Conservation (phyloP, 2,888 invertebrate species). For the Archips xylosteana region DNA sequence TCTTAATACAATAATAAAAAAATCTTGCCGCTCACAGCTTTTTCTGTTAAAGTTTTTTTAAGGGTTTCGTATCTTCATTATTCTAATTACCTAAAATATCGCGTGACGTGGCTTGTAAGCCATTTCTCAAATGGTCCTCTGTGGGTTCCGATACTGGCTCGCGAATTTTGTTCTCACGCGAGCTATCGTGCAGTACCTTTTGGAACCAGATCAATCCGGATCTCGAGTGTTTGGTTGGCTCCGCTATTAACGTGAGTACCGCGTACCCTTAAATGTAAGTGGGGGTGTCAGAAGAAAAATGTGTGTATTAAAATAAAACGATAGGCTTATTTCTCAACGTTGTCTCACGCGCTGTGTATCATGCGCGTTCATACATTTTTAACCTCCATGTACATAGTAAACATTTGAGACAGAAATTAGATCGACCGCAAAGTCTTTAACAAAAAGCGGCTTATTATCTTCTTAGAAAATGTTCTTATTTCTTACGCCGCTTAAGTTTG, state of each 20-base stretch:
- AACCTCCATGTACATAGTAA: background rate
- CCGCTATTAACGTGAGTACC: constrained; percentile 54
- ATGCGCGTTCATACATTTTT: background rate
- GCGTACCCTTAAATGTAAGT: constrained; percentile 31
- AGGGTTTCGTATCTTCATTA: constrained; percentile 18
- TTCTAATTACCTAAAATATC: constrained; percentile 9
- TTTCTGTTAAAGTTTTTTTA: background rate
- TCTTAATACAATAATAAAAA: no score
- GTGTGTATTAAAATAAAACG: constrained; percentile 23
- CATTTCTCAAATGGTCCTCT: constrained; percentile 30
- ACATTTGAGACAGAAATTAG: background rate
- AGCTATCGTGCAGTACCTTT: constrained; percentile 43
- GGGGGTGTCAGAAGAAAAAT: constrained; percentile 23
- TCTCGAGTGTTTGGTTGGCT: constrained; percentile 43
- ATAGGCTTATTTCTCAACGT: constrained; percentile 14
- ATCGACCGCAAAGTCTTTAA: background rate
- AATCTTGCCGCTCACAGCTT: background rate
- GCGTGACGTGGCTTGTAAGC: constrained; percentile 20
- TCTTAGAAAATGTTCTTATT: constrained; percentile 14
- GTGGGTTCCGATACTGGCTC: constrained; percentile 8
- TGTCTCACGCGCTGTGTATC: constrained; percentile 1
- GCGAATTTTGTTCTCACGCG: constrained; percentile 38
- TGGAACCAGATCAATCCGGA: constrained; percentile 53
- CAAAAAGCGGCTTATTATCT: constrained; percentile 5
- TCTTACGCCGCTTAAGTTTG: background rate